Base-by-base conservation (phyloP, 2,888 invertebrate species). In the Lingula anatina region DNA sequence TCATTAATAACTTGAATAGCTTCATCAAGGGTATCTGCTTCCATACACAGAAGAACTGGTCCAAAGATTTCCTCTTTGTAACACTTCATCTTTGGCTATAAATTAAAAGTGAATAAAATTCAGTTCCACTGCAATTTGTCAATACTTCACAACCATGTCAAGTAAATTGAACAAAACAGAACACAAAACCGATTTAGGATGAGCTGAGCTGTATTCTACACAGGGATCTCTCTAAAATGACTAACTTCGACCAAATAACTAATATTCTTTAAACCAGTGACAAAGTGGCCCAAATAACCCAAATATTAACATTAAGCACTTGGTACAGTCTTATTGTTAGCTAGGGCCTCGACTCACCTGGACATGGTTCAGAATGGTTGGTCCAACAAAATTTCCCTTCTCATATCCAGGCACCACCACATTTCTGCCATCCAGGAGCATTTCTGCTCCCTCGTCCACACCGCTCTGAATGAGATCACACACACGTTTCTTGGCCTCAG, bases 41-140 rank as follows among this genome's bases (percentile, higher is more conserved):
- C 86, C 56, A 99, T 81, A 49, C 92, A 88, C 2, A 90, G 81
- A 37, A 99, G 81, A 1, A 99, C 99, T 0, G 99, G 99, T 0
- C 99, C 99, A 76, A 99, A 99, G 62, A 99, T 97, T 81, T 99
- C 99, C 76, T 97, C 93, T 55, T 83, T 89, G 80, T 97, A 97
- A 78, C 96, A 96, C 59, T 85, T 85, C 89, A 95, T 93, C 59
- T 80, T 77, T 0, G 91, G 83, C 80, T 85, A 65, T 21, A 66
- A 66, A 27, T 2, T 43, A 15, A 23, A 44, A 18, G 44, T 9
- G 18, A 43, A n/a, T n/a, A n/a, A 12, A 25, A 27, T 25, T 21
- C 15, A 9, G 38, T 44, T 15, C 12, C n/a, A 9, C 15, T 44
- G 28, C 21, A 25, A 28, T 26, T 5, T 21, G 18, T 38, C n/a